Conservation (phyloP, 2,888 invertebrate genomes). For the Theodoxus fluviatilis region DNA sequence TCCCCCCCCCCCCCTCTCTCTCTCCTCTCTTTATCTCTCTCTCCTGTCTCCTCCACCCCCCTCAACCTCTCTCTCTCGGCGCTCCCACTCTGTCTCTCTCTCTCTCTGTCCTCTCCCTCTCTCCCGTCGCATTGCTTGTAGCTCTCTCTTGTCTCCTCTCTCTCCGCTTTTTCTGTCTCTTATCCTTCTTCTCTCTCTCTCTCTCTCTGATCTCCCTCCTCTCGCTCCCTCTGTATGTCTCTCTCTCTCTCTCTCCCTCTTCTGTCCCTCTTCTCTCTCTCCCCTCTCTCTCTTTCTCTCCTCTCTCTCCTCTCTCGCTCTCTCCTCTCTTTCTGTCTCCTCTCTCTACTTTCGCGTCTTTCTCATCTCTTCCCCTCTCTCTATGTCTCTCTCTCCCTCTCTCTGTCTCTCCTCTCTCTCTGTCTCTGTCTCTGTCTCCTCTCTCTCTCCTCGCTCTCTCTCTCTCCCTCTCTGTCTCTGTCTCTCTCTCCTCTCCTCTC, state of each 20-base stretch:
- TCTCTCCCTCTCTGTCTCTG: neutral
- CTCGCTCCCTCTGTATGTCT: neutral
- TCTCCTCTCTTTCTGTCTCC: neutral
- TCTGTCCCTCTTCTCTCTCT: neutral
- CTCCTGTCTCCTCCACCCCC: too few relatives aligned
- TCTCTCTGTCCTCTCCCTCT: too few relatives aligned
- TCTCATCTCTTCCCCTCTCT: neutral
- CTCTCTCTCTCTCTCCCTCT: neutral
- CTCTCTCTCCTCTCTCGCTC: neutral
- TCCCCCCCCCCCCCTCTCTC: neutral
- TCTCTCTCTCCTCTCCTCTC: neutral
- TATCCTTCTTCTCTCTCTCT: neutral
- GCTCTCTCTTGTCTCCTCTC: neutral
- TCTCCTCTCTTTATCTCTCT: too few relatives aligned
- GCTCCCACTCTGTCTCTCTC: too few relatives aligned
- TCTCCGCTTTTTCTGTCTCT: constrained; percentile 1
- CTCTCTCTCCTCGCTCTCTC: neutral
- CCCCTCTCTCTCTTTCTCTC: neutral
- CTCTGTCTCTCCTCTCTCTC: neutral
- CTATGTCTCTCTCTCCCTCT: neutral
- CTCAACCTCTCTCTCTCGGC: too few relatives aligned
- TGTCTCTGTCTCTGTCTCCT: neutral
- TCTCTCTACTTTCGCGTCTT: neutral
- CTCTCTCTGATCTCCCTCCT: neutral
- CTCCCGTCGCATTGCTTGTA: neutral